phyloP scores from a whole-genome alignment of 1,140 invertebrate genomes.

The Periplaneta americana region DNA sequence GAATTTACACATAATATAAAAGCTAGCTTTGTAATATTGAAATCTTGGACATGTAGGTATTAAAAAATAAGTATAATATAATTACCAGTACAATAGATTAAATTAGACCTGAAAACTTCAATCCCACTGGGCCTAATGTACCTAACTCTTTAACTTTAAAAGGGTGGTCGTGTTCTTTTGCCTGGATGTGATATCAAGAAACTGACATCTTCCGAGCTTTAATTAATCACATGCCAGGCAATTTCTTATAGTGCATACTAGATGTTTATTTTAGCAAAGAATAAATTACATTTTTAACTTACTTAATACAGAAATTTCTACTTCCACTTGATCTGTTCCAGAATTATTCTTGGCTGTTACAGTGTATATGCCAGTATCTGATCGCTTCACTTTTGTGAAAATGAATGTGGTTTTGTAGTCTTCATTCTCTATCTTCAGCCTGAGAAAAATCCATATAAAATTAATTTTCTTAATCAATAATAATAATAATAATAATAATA shows the following conservation, averaged over 20 bases:
- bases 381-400: constrained; percentile 71
- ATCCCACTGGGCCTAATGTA: no score
- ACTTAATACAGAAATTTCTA: constrained; percentile 86
- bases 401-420: constrained; percentile 91
- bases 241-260: not conserved
- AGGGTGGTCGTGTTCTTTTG: no score
- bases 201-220: no score
- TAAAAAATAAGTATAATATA: no score
- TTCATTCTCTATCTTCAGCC: constrained; percentile 79
- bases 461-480: not conserved
- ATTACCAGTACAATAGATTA: no score
- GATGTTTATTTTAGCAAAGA: not conserved
- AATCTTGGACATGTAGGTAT: no score
- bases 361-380: constrained; percentile 81
- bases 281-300: constrained; percentile 33
- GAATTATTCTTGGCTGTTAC: constrained; percentile 91
- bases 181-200: no score
- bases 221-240: no score
- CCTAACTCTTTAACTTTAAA: no score
- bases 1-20: no score
- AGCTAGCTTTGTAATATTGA: no score
- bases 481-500: not conserved
- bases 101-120: no score
- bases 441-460: constrained; percentile 10
- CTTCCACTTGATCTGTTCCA: constrained; percentile 85